Evolutionary conservation across 2,888 invertebrate species (phyloP).

Genomic region (Apotomis turbidana): DNA sequence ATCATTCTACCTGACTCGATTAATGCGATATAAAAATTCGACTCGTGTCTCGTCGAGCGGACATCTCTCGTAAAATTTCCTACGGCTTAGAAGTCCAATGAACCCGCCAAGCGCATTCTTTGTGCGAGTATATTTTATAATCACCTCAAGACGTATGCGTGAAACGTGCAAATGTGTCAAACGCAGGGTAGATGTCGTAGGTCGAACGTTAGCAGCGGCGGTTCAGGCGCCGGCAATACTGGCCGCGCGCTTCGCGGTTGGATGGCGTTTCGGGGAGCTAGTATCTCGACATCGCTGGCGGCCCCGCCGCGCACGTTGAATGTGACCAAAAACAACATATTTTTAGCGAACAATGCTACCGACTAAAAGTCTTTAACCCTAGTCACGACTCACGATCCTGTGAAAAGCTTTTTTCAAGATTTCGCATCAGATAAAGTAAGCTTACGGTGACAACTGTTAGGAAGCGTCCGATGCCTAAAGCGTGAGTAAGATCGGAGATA

Average conservation of each 20-base stretch:
- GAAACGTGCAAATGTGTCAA: conserved; percentile 40
- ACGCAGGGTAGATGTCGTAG: conserved; percentile 24
- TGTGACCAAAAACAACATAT: conserved; percentile 62
- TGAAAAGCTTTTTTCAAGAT: conserved; percentile 58
- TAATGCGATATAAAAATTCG: conserved; percentile 79
- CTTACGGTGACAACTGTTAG: conserved; percentile 49
- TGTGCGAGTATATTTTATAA: conserved; percentile 20
- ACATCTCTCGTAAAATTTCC: conserved; percentile 76
- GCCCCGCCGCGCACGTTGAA: conserved; percentile 50
- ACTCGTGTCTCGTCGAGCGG: conserved; percentile 63
- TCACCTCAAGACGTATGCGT: conserved; percentile 29
- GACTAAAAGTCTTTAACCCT: conserved; percentile 60
- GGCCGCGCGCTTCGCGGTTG: conserved; percentile 52
- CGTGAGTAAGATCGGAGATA: conserved; percentile 38
- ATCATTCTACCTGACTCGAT: conserved; percentile 61
- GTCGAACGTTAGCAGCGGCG: conserved; percentile 36
- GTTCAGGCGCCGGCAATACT: conserved; percentile 37
- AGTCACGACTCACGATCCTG: conserved; percentile 66
- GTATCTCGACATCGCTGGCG: conserved; percentile 55
- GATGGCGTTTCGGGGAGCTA: conserved; percentile 59
- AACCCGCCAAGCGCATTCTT: conserved; percentile 57
- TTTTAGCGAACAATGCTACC: conserved; percentile 56
- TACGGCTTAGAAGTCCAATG: conserved; percentile 71
- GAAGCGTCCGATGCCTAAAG: conserved; percentile 41
- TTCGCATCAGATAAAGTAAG: conserved; percentile 58